phyloP scores from a whole-genome alignment of 2,888 invertebrate genomes.

The Nemurella pictetii region DNA sequence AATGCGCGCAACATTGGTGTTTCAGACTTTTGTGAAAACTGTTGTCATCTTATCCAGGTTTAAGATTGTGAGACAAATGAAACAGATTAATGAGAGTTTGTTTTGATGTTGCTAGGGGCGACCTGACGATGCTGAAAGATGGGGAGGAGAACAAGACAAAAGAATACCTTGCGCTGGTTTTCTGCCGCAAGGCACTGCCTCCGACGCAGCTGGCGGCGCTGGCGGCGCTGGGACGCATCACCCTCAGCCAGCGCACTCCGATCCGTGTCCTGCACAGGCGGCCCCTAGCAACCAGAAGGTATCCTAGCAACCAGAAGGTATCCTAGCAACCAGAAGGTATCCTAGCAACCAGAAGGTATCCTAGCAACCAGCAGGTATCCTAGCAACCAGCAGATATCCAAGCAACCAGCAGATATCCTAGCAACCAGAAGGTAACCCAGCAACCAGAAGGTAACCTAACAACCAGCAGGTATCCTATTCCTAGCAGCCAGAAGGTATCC shows the following conservation, averaged over 20 bases:
- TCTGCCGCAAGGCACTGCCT: conserved; percentile 56
- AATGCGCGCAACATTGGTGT: too few species aligned
- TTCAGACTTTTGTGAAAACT: too few species aligned
- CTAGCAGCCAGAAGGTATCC: too few species aligned
- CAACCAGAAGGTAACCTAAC: too few species aligned
- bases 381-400: neutral
- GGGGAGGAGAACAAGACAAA: conserved; percentile 90
- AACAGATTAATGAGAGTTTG: too few species aligned
- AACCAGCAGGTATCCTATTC: too few species aligned
- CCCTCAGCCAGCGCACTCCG: conserved; percentile 82
- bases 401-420: neutral
- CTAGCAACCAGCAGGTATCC: neutral
- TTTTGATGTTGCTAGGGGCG: conserved; percentile 56
- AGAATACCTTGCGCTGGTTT: conserved; percentile 81
- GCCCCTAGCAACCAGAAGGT: conserved; percentile 60
- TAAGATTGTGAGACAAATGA: too few species aligned
- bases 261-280: conserved; percentile 87
- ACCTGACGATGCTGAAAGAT: conserved; percentile 71
- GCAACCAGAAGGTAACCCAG: neutral
- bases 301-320: conserved; percentile 49
- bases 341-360: conserved; percentile 49
- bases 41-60: too few species aligned
- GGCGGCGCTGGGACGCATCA: conserved; percentile 58
- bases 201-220: conserved; percentile 48
- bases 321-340: conserved; percentile 49